Conservation (phyloP, 2,113 vertebrate species). For the Andinoacara biseriatus region DNA sequence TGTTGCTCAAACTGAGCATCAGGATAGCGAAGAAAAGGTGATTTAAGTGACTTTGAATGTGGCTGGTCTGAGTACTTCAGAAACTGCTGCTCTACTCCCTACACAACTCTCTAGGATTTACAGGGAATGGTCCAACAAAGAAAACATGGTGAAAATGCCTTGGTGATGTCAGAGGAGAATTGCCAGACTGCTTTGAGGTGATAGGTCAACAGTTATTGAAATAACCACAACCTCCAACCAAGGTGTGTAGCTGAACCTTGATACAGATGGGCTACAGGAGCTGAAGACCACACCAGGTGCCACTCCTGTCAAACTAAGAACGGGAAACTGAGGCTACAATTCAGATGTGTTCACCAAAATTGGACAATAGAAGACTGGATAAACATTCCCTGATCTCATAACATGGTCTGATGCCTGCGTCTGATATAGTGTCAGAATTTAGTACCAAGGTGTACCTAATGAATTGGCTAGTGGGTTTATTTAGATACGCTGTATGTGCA, state of each 20-base stretch:
- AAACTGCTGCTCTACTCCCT: neutral
- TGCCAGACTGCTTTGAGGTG: neutral
- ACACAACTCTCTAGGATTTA: neutral
- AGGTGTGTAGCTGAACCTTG: neutral
- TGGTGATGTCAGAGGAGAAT: neutral
- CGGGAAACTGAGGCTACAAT: neutral
- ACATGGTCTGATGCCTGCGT: neutral
- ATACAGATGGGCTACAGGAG: neutral
- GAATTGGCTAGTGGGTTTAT: neutral
- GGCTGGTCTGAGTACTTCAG: neutral
- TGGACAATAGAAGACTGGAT: neutral
- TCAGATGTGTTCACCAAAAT: neutral
- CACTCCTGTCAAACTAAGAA: neutral
- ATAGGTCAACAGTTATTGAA: neutral
- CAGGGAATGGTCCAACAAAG: neutral
- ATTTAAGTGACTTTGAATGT: neutral
- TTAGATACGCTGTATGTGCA: neutral
- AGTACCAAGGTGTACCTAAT: fast-evolving
- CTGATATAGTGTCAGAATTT: neutral
- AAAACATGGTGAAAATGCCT: neutral
- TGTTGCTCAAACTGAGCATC: neutral
- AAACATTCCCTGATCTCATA: neutral
- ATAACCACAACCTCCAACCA: neutral
- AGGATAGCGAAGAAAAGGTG: neutral
- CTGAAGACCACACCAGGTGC: neutral